phyloP scores from a whole-genome alignment of 2,888 invertebrate genomes.

The Dynastes tityus region DNA sequence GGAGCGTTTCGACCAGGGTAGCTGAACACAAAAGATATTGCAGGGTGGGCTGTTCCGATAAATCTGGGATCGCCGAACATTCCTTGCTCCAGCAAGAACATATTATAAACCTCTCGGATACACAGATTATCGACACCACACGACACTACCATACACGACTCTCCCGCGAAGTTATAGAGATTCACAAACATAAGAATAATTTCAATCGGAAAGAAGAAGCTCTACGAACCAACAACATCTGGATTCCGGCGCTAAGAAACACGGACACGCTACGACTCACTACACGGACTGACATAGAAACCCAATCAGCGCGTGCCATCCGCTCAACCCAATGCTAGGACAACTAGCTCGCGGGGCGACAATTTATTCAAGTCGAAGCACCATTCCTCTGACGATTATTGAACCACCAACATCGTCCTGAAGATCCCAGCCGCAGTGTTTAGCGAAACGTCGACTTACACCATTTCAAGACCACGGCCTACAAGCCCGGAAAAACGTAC shows the following conservation, averaged over 20 bases:
- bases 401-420: too few species aligned
- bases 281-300: neutral
- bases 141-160: slow-evolving; percentile 2
- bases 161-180: neutral
- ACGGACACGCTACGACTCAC: neutral
- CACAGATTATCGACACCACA: slow-evolving; percentile 7
- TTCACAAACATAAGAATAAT: neutral
- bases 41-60: neutral
- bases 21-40: neutral
- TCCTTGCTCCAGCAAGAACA: neutral
- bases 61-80: neutral
- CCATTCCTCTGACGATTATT: too few species aligned
- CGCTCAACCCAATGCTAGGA: too few species aligned
- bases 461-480: too few species aligned
- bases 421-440: too few species aligned
- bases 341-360: too few species aligned
- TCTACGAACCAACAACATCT: neutral
- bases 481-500: too few species aligned
- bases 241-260: neutral
- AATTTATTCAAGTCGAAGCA: too few species aligned
- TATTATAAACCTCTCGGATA: neutral
- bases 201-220: neutral
- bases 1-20: slow-evolving; percentile 1
- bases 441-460: too few species aligned
- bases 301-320: too few species aligned